Evolutionary conservation across 2,797 vertebrate genomes (phyloP).

Genomic region (Pitangus sulphuratus): DNA sequence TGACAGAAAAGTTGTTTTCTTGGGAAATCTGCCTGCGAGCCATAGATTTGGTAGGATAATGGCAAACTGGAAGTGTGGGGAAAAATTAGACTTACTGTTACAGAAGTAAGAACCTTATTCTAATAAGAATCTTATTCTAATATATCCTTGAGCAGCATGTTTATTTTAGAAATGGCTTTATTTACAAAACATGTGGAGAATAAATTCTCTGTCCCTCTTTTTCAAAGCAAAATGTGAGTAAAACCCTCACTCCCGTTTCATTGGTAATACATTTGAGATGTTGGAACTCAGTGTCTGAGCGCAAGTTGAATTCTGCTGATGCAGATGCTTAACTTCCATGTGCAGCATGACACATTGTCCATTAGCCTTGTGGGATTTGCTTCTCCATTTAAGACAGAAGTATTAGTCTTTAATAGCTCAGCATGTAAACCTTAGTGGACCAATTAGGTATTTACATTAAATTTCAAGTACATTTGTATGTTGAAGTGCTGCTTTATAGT

Average conservation of each 20-base stretch:
- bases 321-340: background rate
- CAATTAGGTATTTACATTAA: background rate
- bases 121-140: background rate
- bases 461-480: background rate
- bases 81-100: background rate
- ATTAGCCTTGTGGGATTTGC: background rate
- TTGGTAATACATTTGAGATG: background rate
- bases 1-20: background rate
- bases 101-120: background rate
- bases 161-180: constrained; percentile 6
- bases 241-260: background rate
- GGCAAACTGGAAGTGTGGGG: background rate
- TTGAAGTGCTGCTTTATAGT: background rate
- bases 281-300: background rate
- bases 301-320: background rate
- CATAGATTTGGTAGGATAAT: background rate
- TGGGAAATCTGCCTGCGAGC: background rate
- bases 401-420: background rate
- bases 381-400: background rate
- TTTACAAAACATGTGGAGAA: background rate
- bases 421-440: background rate
- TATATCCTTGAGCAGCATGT: background rate
- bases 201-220: background rate
- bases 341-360: background rate
- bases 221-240: background rate